phyloP scores from a whole-genome alignment of 92 coral and sea anemone species.

The Siderastrea siderea region DNA sequence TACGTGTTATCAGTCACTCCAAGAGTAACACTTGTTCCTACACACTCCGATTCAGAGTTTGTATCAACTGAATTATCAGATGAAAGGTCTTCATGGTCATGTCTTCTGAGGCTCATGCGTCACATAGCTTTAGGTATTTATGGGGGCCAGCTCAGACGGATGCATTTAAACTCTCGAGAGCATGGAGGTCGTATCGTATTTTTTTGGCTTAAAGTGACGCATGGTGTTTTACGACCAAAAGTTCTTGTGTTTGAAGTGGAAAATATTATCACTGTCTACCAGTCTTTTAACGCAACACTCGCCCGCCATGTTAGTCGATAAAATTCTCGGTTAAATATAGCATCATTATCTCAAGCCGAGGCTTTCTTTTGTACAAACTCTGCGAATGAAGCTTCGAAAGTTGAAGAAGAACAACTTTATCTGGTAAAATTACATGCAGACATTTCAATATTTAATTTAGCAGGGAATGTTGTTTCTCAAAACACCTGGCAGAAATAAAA shows the following conservation, averaged over 20 bases:
- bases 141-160: slow-evolving; percentile 15
- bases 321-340: too few species aligned
- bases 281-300: not conserved
- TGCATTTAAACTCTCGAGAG: not conserved
- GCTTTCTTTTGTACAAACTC: not conserved
- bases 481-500: slow-evolving; percentile 18
- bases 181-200: not conserved
- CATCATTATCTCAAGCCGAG: not conserved
- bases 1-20: not conserved
- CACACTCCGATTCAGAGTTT: not conserved
- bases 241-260: slow-evolving; percentile 38
- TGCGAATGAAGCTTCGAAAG: not conserved
- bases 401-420: not conserved
- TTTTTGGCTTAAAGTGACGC: slow-evolving; percentile 9
- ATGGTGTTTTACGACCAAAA: not conserved
- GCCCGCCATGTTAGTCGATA: not conserved
- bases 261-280: not conserved
- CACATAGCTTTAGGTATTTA: slow-evolving; percentile 20
- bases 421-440: slow-evolving; percentile 3
- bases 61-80: slow-evolving; percentile 12
- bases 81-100: not conserved
- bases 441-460: slow-evolving; percentile 50
- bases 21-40: not conserved
- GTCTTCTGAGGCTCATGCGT: not conserved
- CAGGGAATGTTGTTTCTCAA: slow-evolving; percentile 5